Base-by-base conservation (phyloP, 2,888 invertebrate genomes). In the Scaptomyza cyrtandrae region DNA sequence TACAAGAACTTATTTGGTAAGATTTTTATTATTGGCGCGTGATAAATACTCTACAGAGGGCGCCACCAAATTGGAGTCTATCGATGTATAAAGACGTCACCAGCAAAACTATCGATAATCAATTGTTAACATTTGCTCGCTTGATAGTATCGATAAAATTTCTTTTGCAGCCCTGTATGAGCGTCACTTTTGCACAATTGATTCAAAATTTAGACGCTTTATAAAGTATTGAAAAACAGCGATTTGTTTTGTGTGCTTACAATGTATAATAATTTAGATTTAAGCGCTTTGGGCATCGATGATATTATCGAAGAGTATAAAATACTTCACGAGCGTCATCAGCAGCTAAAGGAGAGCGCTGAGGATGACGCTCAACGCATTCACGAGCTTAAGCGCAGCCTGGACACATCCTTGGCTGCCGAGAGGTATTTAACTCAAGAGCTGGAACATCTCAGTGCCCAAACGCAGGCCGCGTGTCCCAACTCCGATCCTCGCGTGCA, bases 221-320 rank as follows among this genome's bases (percentile, higher is more conserved):
- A 44, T 14, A 24, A 31, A 16, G 10, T 0, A 41, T n/a, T n/a
- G 10, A 14, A 7, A 43, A 19, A 49, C 27, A 49, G 48, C 35
- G 53, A 14, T 6, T 5, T 5, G 11, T 5, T 16, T 44, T 41
- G 9, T 33, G 27, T 16, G 5, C 16, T 16, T 13, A 65, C 53
- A 57, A 90, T 89, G 90, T 70, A 68, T 10, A 81, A 67, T 16
- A 71, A 64, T 19, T 61, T 90, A 41, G 90, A 91, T 71, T 63
- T 88, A 10, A 71, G 55, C 45, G 66, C 78, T 3, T 71, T 90
- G 31, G 66, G 79, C 13, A 56, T 82, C 0, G 92, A 91, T n/a
- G 92, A 91, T 19, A 66, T 92, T 9, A 77, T 89, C n/a, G 89
- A 91, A 35, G 91, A 91, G 50, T 92, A 91, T 62, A 77, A 78